Evolutionary conservation across 2,113 vertebrate genomes (phyloP).

Genomic region (Chloropsis cyanopogon): DNA sequence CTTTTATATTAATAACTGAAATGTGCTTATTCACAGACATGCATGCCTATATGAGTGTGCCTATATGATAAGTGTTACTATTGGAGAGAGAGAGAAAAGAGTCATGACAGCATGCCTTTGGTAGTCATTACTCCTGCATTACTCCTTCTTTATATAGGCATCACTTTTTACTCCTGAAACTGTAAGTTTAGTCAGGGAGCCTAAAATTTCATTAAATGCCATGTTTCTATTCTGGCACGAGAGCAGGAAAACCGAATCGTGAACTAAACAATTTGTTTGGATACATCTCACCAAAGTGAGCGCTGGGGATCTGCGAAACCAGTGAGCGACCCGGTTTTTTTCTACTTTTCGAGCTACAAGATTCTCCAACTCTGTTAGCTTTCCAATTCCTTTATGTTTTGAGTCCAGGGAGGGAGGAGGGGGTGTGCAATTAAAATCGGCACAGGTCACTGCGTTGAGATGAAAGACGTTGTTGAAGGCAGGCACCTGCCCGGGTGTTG

Average conservation of each 20-base stretch:
- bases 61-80: not conserved
- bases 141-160: not conserved
- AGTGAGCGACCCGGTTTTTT: not conserved
- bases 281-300: not conserved
- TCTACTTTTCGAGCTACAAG: not conserved
- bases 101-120: not conserved
- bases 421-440: not conserved
- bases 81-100: not conserved
- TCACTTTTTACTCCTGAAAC: not conserved
- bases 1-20: not conserved
- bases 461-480: not conserved
- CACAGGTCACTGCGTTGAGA: not conserved
- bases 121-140: not conserved
- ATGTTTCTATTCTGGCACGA: not conserved
- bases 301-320: not conserved
- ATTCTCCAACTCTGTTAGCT: not conserved
- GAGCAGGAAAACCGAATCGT: not conserved
- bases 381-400: slow-evolving; percentile 28
- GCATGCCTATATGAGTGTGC: no score
- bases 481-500: not conserved
- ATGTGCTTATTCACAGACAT: not conserved
- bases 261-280: not conserved
- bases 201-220: not conserved
- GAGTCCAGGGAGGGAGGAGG: not conserved
- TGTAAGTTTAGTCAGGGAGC: not conserved